Base-by-base conservation (phyloP, 2,888 invertebrate species). In the Troides helena region DNA sequence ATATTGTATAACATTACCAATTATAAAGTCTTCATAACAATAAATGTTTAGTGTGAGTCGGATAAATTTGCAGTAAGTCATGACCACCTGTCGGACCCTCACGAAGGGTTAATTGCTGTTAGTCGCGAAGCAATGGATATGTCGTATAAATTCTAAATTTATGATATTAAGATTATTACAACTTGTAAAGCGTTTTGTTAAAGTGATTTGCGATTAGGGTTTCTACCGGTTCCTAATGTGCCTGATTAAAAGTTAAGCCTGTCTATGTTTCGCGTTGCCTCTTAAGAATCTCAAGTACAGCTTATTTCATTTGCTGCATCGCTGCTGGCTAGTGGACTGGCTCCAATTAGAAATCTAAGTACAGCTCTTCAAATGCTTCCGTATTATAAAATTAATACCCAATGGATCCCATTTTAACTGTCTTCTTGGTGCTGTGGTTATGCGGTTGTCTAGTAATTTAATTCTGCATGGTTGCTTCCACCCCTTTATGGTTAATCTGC, bases 121-220 rank as follows among this genome's bases (percentile, higher is more conserved):
- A 30, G 25, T 21, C 8, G 30, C 25, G 8, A 23, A 8, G 57
- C 4, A 57, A 36, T 62, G 21, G 25, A 58, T 62, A 30, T 58
- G 58, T 50, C 67, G 14, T n/a, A 63, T 68, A 63, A 68, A 68
- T 68, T 43, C 25, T 25, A 56, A 62, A 62, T 62, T 67, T 67
- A 67, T 67, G 8, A 43, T 56, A 43, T 62, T 30, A 62, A 18
- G 56, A n/a, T 18, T 56, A 58, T 63, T 68, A 50, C 23, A 25
- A 62, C 43, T 57, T 25, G 10, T 68, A 62, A 58, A 62, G 14
- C 10, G n/a, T 50, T 50, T 5, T 50, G 50, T 43, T 30, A 18
- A 7, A 21, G 4, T 58, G 46, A 58, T 62, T 67, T 62, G 30
- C 43, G 30, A 17, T 56, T 14, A 14, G 12, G 18, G 17, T 23